phyloP scores from a whole-genome alignment of 1,140 invertebrate genomes.

The Drosophila tani region DNA sequence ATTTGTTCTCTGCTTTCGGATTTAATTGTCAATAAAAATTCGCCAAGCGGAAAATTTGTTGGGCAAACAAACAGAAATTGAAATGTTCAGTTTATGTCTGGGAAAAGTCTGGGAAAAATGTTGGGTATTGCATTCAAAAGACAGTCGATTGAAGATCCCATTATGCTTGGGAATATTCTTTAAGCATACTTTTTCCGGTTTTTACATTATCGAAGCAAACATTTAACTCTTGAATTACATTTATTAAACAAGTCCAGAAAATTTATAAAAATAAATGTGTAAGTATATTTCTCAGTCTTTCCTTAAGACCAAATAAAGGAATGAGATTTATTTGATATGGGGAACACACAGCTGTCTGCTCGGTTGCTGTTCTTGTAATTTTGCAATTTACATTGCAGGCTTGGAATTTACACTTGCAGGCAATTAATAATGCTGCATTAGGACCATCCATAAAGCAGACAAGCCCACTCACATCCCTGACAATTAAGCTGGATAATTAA shows the following conservation, averaged over 20 bases:
- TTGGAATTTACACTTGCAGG: slow-evolving; percentile 82
- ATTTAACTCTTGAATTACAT: neutral
- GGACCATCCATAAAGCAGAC: slow-evolving; percentile 72
- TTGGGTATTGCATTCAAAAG: slow-evolving; percentile 7
- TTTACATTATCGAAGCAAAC: neutral
- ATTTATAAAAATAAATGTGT: no score
- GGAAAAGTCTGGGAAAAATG: slow-evolving; percentile 44
- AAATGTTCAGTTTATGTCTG: slow-evolving; percentile 57
- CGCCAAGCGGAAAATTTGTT: slow-evolving; percentile 84
- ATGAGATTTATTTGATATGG: neutral
- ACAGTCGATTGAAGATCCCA: neutral
- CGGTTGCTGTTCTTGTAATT: slow-evolving; percentile 64
- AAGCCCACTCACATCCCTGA: slow-evolving; percentile 54
- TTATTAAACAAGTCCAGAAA: no score
- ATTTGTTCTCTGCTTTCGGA: slow-evolving; percentile 55
- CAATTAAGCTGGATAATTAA: slow-evolving; percentile 83
- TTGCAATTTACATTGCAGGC: slow-evolving; percentile 80
- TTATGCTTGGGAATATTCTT: slow-evolving; percentile 17
- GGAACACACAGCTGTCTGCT: neutral
- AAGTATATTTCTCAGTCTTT: neutral
- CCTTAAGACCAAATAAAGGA: neutral
- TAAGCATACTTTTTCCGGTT: neutral
- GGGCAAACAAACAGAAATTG: slow-evolving; percentile 83
- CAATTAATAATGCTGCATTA: slow-evolving; percentile 84
- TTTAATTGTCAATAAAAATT: slow-evolving; percentile 85